A percentile compares a stretch with the other conserved stretches of the same genome.
phyloP scores from a whole-genome alignment of 2,113 vertebrate species.

The Thunnus thynnus region DNA sequence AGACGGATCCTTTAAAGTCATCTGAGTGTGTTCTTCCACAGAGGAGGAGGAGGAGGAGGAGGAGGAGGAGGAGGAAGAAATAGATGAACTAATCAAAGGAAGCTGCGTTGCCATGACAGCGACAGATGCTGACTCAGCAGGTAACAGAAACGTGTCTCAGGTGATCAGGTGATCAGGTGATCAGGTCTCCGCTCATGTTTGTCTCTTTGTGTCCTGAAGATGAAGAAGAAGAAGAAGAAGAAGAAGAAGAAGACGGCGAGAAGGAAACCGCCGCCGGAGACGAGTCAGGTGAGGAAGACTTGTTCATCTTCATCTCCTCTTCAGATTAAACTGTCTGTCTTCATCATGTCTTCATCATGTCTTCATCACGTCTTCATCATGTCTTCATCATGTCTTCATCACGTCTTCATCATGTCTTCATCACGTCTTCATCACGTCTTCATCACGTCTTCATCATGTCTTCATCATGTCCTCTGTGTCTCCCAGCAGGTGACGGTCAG shows the following conservation, averaged over 20 bases:
- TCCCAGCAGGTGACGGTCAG: constrained; percentile 1
- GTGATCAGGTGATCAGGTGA: too few relatives aligned
- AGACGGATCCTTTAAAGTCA: too few relatives aligned
- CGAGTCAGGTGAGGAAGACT: constrained; percentile 20
- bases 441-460: not conserved
- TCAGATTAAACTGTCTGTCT: not conserved
- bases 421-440: too few relatives aligned
- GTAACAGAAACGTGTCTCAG: not conserved
- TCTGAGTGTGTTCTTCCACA: not conserved
- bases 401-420: too few relatives aligned
- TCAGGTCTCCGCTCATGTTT: not conserved
- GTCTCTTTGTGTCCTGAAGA: not conserved
- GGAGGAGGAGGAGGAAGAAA: not conserved
- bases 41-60: not conserved
- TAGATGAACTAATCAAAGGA: not conserved
- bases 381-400: too few relatives aligned
- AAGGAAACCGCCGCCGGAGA: not conserved
- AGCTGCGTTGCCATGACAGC: not conserved
- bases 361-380: too few relatives aligned
- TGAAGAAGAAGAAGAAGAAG: not conserved
- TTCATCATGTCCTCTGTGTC: not conserved
- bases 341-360: too few relatives aligned
- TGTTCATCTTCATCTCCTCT: not conserved
- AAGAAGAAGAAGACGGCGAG: not conserved
- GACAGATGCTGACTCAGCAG: not conserved